Evolutionary conservation across 2,113 vertebrate genomes (phyloP).

Genomic region (Sphyrna mokarran): DNA sequence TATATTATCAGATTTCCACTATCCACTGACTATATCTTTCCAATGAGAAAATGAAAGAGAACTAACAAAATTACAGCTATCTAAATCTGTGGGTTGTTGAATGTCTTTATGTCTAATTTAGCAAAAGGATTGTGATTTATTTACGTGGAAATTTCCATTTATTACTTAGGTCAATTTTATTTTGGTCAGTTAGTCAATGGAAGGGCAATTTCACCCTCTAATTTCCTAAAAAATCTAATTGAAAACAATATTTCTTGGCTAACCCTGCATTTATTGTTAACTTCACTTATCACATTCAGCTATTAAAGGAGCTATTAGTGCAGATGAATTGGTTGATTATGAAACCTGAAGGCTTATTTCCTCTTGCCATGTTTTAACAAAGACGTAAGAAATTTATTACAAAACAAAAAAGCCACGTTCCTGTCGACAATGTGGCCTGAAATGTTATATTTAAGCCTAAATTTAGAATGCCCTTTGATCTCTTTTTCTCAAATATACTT

Average conservation of each 20-base stretch:
- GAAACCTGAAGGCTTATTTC: neutral
- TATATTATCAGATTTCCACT: neutral
- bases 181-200: neutral
- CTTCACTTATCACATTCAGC: neutral
- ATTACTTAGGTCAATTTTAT: neutral
- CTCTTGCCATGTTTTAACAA: neutral
- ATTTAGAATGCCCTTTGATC: neutral
- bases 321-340: constrained; percentile 15
- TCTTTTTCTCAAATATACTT: constrained; percentile 5
- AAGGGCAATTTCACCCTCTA: neutral
- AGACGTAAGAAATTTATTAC: neutral
- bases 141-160: neutral
- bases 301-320: neutral
- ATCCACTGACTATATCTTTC: neutral
- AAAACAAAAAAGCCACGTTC: neutral
- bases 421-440: neutral
- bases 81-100: neutral
- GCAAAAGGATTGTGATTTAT: neutral
- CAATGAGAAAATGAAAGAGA: neutral
- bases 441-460: neutral
- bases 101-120: neutral
- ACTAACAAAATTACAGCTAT: neutral
- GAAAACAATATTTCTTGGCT: neutral
- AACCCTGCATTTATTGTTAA: neutral
- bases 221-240: neutral